Evolutionary conservation across 2,113 vertebrate genomes (phyloP), one percentile per base, ranked within the genome.

Genomic region (Syrrhaptes paradoxus): DNA sequence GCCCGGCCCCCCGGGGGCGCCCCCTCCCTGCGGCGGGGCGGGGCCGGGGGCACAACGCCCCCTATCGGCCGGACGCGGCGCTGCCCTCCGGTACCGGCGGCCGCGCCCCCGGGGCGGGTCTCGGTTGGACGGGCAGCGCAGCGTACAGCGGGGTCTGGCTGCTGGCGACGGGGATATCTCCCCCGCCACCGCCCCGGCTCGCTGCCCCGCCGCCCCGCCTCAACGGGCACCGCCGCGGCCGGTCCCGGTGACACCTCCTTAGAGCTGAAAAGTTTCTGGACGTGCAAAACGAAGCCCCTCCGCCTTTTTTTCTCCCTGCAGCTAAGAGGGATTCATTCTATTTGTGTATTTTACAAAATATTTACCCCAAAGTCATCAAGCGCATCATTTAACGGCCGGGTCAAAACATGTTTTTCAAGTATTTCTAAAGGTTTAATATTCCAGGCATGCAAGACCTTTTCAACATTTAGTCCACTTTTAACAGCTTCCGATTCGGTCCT

Each of bases 391-490:
- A 12, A 19, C 1, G 61, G 48, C 13, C 71, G 67, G 11, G 68
- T 92, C 36, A 83, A 74, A 52, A 85, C 95, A 29, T 76, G 80
- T 8, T 71, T 93, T 13, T 57, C 65, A 12, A 97, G 91, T 52
- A 79, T 36, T n/a, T 97, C 93, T 59, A 97, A 66, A 29, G 85
- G 67, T 70, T 63, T 78, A 11, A 46, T 90, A 38, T 72, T 96
- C 61, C 48, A 87, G 14, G 34, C 71, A 48, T 89, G 86, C n/a
- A 46, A 88, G 31, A 72, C n/a, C 31, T 92, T 96, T 78, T 96
- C 97, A 5, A 20, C n/a, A 21, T 41, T 74, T 26, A 96, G 91
- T 61, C 98, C 93, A 8, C 74, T 78, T 58, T 65, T 94, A 78
- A 84, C 73, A 61, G 58, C 81, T 18, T 86, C 76, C 22, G 88